Evolutionary conservation across 2,113 vertebrate species (phyloP).

Genomic region (Proterorhinus semilunaris): DNA sequence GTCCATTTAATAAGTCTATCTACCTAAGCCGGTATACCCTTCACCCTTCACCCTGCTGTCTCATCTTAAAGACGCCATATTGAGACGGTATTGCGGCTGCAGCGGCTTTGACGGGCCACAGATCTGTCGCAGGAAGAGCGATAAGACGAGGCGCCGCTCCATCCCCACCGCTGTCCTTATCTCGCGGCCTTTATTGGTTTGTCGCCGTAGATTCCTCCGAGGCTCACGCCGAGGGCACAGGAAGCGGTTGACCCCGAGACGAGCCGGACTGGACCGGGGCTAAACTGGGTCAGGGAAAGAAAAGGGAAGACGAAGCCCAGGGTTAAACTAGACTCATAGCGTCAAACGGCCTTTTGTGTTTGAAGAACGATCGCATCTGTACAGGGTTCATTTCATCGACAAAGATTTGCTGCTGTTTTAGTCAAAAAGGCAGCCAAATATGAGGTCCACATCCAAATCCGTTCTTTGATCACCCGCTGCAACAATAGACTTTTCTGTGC

Average conservation of each 20-base stretch:
- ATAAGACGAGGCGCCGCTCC: conserved; percentile 34
- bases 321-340: background rate
- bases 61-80: background rate
- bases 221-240: conserved; percentile 12
- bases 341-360: too few species aligned
- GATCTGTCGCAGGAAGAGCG: conserved; percentile 24
- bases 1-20: background rate
- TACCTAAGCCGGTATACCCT: background rate
- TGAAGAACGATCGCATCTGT: too few species aligned
- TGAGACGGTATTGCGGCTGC: conserved; percentile 13
- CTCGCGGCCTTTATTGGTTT: conserved; percentile 38
- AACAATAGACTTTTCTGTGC: too few species aligned
- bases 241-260: conserved; percentile 23
- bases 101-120: background rate
- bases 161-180: conserved; percentile 48
- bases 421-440: too few species aligned
- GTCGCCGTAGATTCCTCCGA: background rate
- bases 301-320: background rate
- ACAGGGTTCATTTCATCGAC: too few species aligned
- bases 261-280: background rate
- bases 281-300: too few species aligned
- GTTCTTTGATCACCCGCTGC: too few species aligned
- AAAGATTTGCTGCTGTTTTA: too few species aligned
- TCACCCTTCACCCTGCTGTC: background rate
- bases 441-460: too few species aligned